Base-by-base conservation (phyloP, 2,888 invertebrate genomes). In the Nomada goodeniana region DNA sequence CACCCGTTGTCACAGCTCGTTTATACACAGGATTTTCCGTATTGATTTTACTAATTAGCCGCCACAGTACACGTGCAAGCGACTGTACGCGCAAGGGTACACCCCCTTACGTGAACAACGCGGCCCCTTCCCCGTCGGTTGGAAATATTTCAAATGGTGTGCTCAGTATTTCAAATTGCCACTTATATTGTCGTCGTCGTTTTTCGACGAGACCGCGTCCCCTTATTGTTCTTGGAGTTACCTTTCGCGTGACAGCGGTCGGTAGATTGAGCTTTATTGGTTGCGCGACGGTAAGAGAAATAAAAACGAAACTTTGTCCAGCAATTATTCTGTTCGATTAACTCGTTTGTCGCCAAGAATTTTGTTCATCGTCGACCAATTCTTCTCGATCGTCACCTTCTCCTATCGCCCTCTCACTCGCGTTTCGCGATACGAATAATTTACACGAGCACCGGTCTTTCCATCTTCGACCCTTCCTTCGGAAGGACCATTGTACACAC, bases 21-120 rank as follows among this genome's bases (percentile, higher is more conserved):
- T 90, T 91, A 86, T 85, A 81, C 88, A 84, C 69, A 70, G 86
- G 78, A 89, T 90, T 88, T 89, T 84, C 60, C 84, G 86, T 91
- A 91, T 91, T 91, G 91, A 91, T 91, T 91, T 89, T 89, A 89
- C 89, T 90, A 91, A 91, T 91, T 91, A 91, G 86, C 52, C 59
- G 70, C 53, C 72, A 69, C 60, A 64, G 53, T 69, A 67, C 71
- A 68, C 63, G 74, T 60, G 63, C 63, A 57, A 47, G 42, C 64
- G 64, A 36, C 29, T 42, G 20, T 36, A 60, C 57, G 36, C 57
- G 52, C 57, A 81, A 82, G 69, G 70, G 69, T 60, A 65, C n/a
- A n/a, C 26, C 10, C 65, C 65, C 53, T 47, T 47, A 53, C 44
- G 65, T 29, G 42, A 18, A 23, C 52, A 44, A 50, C 36, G 65